A percentile compares a stretch with the other conserved stretches of the same genome.
Conservation (phyloP, 2,113 vertebrate species). For the Vanacampus margaritifer region DNA sequence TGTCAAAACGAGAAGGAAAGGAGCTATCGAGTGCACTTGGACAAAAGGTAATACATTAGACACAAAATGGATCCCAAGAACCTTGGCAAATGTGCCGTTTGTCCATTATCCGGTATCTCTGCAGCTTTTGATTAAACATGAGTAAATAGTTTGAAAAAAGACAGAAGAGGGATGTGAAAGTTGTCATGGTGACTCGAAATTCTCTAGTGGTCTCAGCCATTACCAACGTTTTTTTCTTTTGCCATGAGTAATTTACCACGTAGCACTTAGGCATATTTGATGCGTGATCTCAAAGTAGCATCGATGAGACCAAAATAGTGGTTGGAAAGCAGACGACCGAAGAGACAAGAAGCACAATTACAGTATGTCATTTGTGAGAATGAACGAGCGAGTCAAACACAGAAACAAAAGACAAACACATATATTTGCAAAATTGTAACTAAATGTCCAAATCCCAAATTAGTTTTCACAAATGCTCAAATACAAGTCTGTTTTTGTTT, state of each 20-base stretch:
- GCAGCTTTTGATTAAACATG: slow-evolving; percentile 40
- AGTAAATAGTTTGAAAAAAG: slow-evolving; percentile 49
- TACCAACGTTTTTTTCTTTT: slow-evolving; percentile 34
- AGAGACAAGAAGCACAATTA: slow-evolving; percentile 10
- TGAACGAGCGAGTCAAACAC: no score
- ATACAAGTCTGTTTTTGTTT: no score
- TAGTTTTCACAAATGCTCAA: no score
- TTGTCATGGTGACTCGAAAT: slow-evolving; percentile 60
- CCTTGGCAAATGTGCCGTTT: slow-evolving; percentile 19
- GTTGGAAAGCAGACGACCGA: slow-evolving; percentile 19
- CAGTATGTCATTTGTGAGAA: slow-evolving; percentile 30
- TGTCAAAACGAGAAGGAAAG: slow-evolving; percentile 5
- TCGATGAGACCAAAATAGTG: slow-evolving; percentile 57
- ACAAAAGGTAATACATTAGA: neutral
- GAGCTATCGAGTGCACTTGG: neutral
- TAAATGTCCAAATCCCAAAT: no score
- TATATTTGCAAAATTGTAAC: no score
- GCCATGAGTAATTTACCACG: slow-evolving; percentile 49
- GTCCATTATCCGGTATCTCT: slow-evolving; percentile 30
- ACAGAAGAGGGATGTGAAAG: slow-evolving; percentile 35
- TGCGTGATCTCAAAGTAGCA: slow-evolving; percentile 53
- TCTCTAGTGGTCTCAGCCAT: slow-evolving; percentile 57
- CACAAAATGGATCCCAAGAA: slow-evolving; percentile 21
- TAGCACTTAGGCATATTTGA: slow-evolving; percentile 65
- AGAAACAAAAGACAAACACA: no score